A percentile compares a stretch with the other conserved stretches of the same genome.
These are phyloP conservation scores for Etheostoma perlongum DNA, from an alignment of 2,797 vertebrate genomes.

Conservation along the genomic window DNA sequence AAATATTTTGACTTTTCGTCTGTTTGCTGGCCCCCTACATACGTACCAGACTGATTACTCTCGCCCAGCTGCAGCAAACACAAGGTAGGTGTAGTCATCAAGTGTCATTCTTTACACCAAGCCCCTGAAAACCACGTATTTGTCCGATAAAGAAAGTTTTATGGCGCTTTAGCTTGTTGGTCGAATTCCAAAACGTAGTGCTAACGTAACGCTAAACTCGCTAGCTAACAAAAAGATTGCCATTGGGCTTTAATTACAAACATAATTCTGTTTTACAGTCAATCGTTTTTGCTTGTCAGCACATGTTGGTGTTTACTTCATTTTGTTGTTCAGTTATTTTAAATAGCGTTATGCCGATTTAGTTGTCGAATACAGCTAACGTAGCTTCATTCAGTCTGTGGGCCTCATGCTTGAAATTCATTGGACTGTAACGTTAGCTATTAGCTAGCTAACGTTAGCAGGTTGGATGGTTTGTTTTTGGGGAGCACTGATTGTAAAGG, in stretches of 20 bases:
- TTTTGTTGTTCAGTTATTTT: fast-evolving
- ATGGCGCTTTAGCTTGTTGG: constrained; percentile 7
- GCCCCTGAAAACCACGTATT: neutral
- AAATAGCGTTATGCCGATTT: neutral
- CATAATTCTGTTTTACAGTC: fast-evolving
- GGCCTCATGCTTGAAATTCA: constrained; percentile 21
- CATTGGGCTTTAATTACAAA: fast-evolving
- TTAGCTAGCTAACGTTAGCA: neutral
- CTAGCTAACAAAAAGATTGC: neutral
- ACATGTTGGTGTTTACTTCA: fast-evolving
- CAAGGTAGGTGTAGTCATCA: constrained; percentile 4
- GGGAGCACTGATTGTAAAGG: too few species aligned
- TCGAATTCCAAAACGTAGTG: constrained; percentile 16
- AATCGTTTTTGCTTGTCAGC: fast-evolving
- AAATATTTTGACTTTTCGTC: constrained; percentile 65
- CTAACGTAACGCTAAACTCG: neutral
- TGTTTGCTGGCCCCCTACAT: fast-evolving
- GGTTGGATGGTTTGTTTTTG: neutral
- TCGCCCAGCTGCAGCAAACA: fast-evolving
- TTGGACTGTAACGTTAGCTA: constrained; percentile 11
- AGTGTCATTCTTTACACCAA: fast-evolving
- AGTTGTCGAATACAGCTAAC: neutral
- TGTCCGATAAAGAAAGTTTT: constrained; percentile 27
- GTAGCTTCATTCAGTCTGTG: constrained; percentile 33
- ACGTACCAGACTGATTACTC: neutral